Conservation (phyloP, 2,888 invertebrate species). For the Drosophila lacicola region DNA sequence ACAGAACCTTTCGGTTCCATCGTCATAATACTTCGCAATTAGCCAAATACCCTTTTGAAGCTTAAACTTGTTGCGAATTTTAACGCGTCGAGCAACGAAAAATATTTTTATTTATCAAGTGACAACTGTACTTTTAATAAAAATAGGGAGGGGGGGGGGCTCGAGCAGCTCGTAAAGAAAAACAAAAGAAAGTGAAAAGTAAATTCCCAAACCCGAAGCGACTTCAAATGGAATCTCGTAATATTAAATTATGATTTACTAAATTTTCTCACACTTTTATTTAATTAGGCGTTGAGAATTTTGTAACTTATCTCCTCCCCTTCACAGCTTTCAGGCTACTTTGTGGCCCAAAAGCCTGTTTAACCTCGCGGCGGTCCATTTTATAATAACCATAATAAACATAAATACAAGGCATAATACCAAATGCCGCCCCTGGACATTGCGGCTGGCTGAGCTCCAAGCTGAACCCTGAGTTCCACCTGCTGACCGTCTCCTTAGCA, state of each 20-base stretch:
- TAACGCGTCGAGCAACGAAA: too few species aligned
- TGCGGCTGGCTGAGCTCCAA: slow-evolving; percentile 16
- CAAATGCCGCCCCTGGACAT: slow-evolving; percentile 8
- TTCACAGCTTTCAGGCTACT: not conserved
- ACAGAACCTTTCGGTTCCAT: too few species aligned
- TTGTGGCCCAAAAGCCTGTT: not conserved
- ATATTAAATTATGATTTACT: slow-evolving; percentile 18
- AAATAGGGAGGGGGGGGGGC: too few species aligned
- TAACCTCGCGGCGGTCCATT: slow-evolving; percentile 1
- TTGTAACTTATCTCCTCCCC: not conserved
- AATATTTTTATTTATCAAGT: too few species aligned
- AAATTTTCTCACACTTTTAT: slow-evolving; percentile 19
- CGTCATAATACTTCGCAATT: too few species aligned
- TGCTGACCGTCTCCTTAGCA: slow-evolving; percentile 17
- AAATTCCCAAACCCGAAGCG: not conserved
- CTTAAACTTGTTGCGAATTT: too few species aligned
- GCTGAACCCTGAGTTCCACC: slow-evolving; percentile 8
- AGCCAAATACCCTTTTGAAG: too few species aligned
- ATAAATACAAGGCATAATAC: slow-evolving; percentile 31
- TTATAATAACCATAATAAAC: slow-evolving; percentile 36
- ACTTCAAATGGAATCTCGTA: not conserved
- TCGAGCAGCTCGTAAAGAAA: not conserved
- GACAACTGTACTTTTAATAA: too few species aligned
- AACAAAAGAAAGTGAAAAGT: not conserved
- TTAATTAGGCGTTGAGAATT: slow-evolving; percentile 17